These are phyloP conservation scores for Cepphus grylle DNA, from an alignment of 2,113 vertebrate species.

Conservation along the genomic window DNA sequence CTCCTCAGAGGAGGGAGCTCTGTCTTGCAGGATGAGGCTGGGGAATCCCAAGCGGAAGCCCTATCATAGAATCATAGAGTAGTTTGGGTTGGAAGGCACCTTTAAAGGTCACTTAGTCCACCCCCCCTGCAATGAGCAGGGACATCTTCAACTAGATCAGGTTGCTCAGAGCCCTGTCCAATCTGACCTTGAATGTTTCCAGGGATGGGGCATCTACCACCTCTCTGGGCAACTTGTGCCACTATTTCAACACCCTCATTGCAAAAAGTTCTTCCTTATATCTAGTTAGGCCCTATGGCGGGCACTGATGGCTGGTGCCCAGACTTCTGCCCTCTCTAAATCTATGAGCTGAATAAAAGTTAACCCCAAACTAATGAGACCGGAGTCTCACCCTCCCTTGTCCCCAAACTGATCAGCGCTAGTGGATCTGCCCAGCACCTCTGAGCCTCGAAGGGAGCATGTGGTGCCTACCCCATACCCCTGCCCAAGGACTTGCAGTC, in stretches of 20 bases:
- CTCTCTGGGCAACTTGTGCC: neutral
- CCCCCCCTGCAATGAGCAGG: too few species aligned
- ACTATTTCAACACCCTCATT: neutral
- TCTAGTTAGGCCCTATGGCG: neutral
- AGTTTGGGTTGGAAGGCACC: neutral
- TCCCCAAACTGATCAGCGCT: too few species aligned
- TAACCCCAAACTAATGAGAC: neutral
- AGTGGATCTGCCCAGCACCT: neutral
- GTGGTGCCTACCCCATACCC: neutral
- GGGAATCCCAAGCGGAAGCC: neutral
- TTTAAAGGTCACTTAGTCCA: neutral
- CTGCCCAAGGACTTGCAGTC: neutral
- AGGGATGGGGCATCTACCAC: neutral
- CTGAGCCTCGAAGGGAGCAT: neutral
- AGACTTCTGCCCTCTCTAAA: neutral
- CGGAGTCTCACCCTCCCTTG: neutral
- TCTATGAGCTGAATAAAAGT: neutral
- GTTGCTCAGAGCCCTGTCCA: neutral
- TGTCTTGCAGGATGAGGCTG: neutral
- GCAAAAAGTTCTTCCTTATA: neutral
- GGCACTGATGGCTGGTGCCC: neutral
- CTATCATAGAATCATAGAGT: neutral
- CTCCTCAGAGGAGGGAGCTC: neutral
- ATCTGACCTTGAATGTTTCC: neutral
- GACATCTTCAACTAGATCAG: neutral